These are phyloP conservation scores for Vulpes ferrilata DNA, from an alignment of 2,113 vertebrate genomes.

Conservation along the genomic window DNA sequence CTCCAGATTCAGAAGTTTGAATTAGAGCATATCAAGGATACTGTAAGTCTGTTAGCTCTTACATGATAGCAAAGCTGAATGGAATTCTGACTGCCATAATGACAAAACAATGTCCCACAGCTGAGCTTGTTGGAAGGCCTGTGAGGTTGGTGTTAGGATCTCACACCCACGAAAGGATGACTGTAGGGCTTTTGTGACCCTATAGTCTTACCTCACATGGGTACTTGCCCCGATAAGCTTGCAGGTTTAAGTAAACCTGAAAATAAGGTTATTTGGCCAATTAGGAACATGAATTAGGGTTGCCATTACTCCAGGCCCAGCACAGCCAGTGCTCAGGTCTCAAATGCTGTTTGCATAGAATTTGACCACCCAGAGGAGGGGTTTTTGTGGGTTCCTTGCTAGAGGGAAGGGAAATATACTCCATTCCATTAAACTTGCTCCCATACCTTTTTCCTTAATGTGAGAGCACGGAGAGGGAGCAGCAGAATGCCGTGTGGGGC, in stretches of 20 bases:
- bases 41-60: not conserved
- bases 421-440: not conserved
- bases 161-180: not conserved
- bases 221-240: fast-evolving
- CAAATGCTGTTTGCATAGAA: not conserved
- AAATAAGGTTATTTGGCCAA: not conserved
- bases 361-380: not conserved
- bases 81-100: too few species aligned
- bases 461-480: not conserved
- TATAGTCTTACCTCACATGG: not conserved
- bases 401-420: not conserved
- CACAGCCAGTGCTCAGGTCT: not conserved
- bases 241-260: not conserved
- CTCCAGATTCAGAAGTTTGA: not conserved
- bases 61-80: not conserved
- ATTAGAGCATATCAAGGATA: not conserved
- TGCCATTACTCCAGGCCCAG: too few species aligned
- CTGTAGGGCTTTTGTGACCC: fast-evolving
- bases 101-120: too few species aligned
- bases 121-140: too few species aligned
- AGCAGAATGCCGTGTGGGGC: too few species aligned
- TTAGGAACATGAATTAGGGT: not conserved
- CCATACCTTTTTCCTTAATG: too few species aligned
- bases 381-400: not conserved
- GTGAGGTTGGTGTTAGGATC: not conserved